Evolutionary conservation across 2,113 vertebrate species (phyloP), one percentile per base, ranked within the genome.

Genomic region (Ariopsis seemanni): DNA sequence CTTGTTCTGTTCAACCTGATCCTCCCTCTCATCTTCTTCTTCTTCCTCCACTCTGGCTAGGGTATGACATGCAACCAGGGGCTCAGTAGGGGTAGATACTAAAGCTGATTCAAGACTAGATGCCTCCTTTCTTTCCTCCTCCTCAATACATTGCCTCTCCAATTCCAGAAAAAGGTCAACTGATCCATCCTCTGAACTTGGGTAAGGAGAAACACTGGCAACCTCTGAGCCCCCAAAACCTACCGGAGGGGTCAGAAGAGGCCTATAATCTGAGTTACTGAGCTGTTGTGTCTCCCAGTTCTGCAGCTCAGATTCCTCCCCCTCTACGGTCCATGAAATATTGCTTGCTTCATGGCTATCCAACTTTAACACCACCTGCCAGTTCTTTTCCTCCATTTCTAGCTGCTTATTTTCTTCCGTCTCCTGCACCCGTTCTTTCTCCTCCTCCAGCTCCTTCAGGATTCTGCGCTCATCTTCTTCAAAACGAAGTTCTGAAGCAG

Each of bases 161-260:
- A 99, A 94, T 90, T 97, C 96, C 52, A 99, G 94, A 93, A 99
- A 99, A 89, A 99, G 97, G 90, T 99, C 97, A 83, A 97, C 98
- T 0, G 98, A 99, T 88, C 97, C 97, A 0, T 96, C 95, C 85
- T 94, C 97, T 0, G 95, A 96, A 86, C 95, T 95, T 50, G 10
- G 97, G 95, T 92, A 95, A 25, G 95, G 95, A 25, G 95, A 96
- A 81, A 80, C 86, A 85, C 93, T 93, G 65, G 92, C 89, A 50
- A 84, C 92, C 84, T 92, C 90, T 0, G 92, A 92, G 34, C 94
- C 94, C 58, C 93, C 93, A 88, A 96, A 96, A 48, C 93, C 95
- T 15, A 93, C 91, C 27, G 95, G 95, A 1, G 95, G 95, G n/a
- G 93, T 95, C 71, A 96, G 88, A 18, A 96, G 87, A 11, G 95